Evolutionary conservation across 2,797 vertebrate species (phyloP).

Genomic region (Periophthalmus magnuspinnatus): DNA sequence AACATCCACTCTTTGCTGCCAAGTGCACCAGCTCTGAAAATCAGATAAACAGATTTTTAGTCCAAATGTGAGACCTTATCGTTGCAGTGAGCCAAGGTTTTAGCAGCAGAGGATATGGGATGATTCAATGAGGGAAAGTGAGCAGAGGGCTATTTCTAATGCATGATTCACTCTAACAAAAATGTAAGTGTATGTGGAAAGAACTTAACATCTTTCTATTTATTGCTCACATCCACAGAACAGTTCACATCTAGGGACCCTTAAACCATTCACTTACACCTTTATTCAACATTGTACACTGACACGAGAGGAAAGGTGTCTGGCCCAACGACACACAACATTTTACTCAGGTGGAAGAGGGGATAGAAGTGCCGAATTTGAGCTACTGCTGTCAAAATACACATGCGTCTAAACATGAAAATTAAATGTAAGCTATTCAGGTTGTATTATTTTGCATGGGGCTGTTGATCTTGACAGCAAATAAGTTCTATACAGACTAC

Average conservation of each 20-base stretch:
- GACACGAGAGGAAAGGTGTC: too few relatives aligned
- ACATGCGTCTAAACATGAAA: too few relatives aligned
- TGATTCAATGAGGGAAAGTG: not conserved
- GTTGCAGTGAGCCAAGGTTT: slow-evolving; percentile 13
- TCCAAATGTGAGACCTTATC: slow-evolving; percentile 21
- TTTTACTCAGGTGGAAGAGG: too few relatives aligned
- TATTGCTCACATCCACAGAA: not conserved
- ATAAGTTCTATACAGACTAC: too few relatives aligned
- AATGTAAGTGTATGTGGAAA: not conserved
- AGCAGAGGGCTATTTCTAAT: slow-evolving; percentile 3
- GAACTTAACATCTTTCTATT: not conserved
- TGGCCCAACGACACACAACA: too few relatives aligned
- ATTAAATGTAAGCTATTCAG: too few relatives aligned
- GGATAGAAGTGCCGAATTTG: too few relatives aligned
- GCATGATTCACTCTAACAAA: not conserved
- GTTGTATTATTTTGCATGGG: too few relatives aligned
- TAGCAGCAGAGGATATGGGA: slow-evolving; percentile 4
- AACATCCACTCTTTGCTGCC: slow-evolving; percentile 20
- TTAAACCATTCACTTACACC: not conserved
- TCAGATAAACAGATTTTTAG: slow-evolving; percentile 36
- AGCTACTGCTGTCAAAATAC: too few relatives aligned
- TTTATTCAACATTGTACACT: not conserved
- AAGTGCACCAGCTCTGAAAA: slow-evolving; percentile 30
- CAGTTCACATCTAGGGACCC: not conserved
- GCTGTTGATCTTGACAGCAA: too few relatives aligned